phyloP scores from a whole-genome alignment of 2,113 vertebrate genomes.

The Phylloscopus trochiloides region DNA sequence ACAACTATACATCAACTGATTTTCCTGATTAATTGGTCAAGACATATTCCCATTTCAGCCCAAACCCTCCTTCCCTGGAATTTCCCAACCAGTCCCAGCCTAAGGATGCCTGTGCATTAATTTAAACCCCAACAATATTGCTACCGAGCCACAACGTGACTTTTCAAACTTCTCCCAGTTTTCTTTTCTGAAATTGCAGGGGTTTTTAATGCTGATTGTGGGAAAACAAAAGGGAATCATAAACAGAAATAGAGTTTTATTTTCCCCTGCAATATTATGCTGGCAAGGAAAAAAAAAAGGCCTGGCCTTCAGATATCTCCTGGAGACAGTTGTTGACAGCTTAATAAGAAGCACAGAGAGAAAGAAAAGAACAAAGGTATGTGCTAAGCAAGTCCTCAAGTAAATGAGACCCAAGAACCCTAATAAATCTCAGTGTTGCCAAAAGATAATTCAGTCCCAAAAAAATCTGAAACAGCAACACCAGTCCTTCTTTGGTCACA shows the following conservation, averaged over 20 bases:
- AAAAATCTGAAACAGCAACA: constrained; percentile 7
- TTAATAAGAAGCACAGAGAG: background rate
- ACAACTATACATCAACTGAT: background rate
- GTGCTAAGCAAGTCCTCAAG: background rate
- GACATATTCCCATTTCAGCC: background rate
- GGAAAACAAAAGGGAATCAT: background rate
- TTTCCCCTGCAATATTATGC: background rate
- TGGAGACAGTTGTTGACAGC: background rate
- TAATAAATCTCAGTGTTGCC: background rate
- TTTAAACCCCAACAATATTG: background rate
- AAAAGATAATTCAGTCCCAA: constrained; percentile 21
- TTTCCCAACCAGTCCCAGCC: background rate
- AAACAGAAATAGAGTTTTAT: background rate
- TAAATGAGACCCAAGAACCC: background rate
- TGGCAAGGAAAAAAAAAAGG: background rate
- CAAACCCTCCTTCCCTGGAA: background rate
- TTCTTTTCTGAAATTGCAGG: background rate
- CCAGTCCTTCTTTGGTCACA: constrained; percentile 42
- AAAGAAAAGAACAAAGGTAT: background rate
- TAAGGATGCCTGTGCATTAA: background rate
- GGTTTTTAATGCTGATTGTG: background rate
- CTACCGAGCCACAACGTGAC: background rate
- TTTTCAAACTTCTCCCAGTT: background rate
- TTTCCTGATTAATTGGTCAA: background rate
- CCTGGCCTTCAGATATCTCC: background rate